Base-by-base conservation (phyloP, 2,888 invertebrate genomes). In the Leistus spinibarbis region DNA sequence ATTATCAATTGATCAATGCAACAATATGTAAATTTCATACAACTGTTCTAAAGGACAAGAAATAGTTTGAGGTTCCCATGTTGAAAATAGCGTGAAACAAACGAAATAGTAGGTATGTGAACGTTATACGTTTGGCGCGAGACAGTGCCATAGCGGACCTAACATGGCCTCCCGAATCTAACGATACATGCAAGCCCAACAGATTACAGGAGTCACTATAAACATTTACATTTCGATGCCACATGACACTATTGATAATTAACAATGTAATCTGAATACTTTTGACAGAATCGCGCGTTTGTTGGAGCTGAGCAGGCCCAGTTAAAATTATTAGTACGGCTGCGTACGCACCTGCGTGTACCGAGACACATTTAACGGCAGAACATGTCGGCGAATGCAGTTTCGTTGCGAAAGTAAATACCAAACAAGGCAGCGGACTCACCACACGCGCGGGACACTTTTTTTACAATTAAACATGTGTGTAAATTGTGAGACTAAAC, bases 261-360 rank as follows among this genome's bases (percentile, higher is more conserved):
- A 74, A 74, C 68, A 68, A 74, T 68, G 66, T 66, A 65, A 68
- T 68, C 74, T 68, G 68, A 68, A 74, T 74, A 68, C 68, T 79
- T 81, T 81, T 82, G 80, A 81, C 82, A 81, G 83, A 83, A 83
- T 83, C 84, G 83, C 85, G 85, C 84, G 84, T 83, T 82, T 82
- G 80, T 80, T 80, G 82, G 80, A 82, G 84, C 84, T 90, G 94
- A 93, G 94, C 94, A 94, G 91, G 93, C 94, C 91, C 94, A 94
- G 93, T 93, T 90, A 90, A 91, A 90, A 91, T 90, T 90, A 90
- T 90, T 91, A 91, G 91, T 93, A 94, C 94, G 94, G 90, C 95
- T 95, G 95, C 95, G 95, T 95, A 95, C 95, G 95, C 95, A 95
- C 95, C 94, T 95, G 94, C 93, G 94, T 94, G 92, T 88, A 87